phyloP scores from a whole-genome alignment of 1,140 invertebrate species.

The Megathymus violae region DNA sequence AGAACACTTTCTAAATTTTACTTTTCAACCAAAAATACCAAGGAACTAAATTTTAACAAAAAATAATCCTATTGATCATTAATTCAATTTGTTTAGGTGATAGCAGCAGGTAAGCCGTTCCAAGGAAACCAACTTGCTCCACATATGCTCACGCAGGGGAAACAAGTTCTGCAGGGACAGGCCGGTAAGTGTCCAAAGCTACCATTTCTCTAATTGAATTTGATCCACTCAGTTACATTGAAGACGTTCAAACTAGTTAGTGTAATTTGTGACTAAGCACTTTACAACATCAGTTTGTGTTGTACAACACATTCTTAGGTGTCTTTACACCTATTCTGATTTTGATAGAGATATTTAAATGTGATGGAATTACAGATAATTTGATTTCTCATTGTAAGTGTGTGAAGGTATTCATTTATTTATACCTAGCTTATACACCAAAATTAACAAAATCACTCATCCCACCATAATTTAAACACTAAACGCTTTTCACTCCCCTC shows the following conservation, averaged over 20 bases:
- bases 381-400: background rate
- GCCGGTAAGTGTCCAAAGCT: conserved; percentile 74
- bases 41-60: no score
- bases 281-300: no score
- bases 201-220: no score
- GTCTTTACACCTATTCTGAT: background rate
- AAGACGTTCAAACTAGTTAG: no score
- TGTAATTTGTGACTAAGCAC: no score
- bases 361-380: background rate
- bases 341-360: no score
- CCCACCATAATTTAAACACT: conserved; percentile 4
- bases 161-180: conserved; percentile 86
- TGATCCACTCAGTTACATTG: no score
- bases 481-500: conserved; percentile 8
- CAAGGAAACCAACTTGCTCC: conserved; percentile 90
- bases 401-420: background rate
- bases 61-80: no score
- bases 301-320: background rate
- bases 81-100: conserved; percentile 86
- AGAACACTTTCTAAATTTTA: no score
- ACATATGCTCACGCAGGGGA: conserved; percentile 91
- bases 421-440: conserved; percentile 5
- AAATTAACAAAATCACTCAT: background rate
- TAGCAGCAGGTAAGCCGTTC: conserved; percentile 91
- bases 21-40: no score